Evolutionary conservation across 2,888 invertebrate genomes (phyloP).

Genomic region (Nesidiocoris tenuis): DNA sequence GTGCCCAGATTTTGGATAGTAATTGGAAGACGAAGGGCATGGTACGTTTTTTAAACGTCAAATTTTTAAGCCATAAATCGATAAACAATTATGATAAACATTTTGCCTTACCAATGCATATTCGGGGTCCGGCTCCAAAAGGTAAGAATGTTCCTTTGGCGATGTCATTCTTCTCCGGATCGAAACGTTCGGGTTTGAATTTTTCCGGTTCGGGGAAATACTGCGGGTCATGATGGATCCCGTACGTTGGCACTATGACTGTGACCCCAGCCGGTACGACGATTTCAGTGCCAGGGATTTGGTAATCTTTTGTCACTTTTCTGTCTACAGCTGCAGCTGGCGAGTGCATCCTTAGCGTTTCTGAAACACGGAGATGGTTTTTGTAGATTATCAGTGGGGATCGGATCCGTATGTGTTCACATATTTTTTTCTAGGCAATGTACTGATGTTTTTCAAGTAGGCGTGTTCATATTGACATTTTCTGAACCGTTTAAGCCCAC

Average conservation of each 20-base stretch:
- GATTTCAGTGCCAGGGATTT: conserved; percentile 47
- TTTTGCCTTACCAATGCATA: conserved; percentile 44
- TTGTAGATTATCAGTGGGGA: too few relatives aligned
- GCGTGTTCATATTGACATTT: too few relatives aligned
- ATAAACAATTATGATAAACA: too few relatives aligned
- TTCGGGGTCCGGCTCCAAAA: conserved; percentile 46
- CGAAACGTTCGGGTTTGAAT: conserved; percentile 47
- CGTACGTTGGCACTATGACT: conserved; percentile 25
- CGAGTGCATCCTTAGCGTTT: conserved; percentile 46
- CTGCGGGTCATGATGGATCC: conserved; percentile 45
- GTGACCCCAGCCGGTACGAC: conserved; percentile 25
- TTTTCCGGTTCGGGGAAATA: conserved; percentile 46
- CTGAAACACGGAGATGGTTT: conserved; percentile 32
- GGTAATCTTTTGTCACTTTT: conserved; percentile 48
- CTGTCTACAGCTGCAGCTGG: conserved; percentile 40
- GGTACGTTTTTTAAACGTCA: too few relatives aligned
- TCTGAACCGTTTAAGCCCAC: too few relatives aligned
- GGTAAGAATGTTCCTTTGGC: conserved; percentile 46
- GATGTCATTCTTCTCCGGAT: conserved; percentile 36
- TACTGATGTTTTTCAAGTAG: too few relatives aligned
- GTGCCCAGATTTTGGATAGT: too few relatives aligned
- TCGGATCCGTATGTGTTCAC: too few relatives aligned
- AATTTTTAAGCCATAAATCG: too few relatives aligned
- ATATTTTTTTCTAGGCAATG: too few relatives aligned
- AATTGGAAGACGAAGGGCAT: too few relatives aligned